Conservation (phyloP, 2,888 invertebrate genomes). For the Dione vanillae region DNA sequence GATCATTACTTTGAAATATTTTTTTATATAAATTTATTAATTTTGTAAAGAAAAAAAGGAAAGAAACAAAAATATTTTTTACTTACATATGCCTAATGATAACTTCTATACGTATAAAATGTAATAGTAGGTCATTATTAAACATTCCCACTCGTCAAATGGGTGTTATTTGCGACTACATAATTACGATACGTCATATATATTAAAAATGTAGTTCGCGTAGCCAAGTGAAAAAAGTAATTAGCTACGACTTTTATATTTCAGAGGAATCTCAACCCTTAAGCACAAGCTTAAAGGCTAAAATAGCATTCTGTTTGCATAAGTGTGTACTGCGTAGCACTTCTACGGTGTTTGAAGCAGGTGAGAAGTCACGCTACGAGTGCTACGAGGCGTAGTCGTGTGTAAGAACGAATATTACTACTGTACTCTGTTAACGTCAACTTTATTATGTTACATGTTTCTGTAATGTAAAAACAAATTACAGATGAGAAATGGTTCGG, state of each 20-base stretch:
- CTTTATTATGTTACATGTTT: slow-evolving; percentile 6
- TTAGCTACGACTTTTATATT: neutral
- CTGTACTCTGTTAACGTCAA: slow-evolving; percentile 19
- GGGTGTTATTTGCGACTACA: slow-evolving; percentile 34
- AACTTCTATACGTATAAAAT: neutral
- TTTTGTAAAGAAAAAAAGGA: no score
- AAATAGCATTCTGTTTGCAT: neutral
- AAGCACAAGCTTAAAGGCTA: neutral
- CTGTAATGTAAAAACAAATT: neutral
- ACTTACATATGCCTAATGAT: slow-evolving; percentile 20
- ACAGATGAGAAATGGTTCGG: neutral
- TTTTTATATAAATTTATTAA: no score
- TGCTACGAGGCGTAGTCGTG: slow-evolving; percentile 29
- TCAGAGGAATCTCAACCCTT: neutral
- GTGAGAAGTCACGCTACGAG: slow-evolving; percentile 37
- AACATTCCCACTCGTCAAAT: slow-evolving; percentile 26
- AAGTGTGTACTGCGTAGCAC: slow-evolving; percentile 28
- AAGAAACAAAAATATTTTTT: neutral
- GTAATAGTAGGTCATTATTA: slow-evolving; percentile 27
- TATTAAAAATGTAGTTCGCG: slow-evolving; percentile 26
- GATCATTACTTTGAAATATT: no score
- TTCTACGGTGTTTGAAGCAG: slow-evolving; percentile 30
- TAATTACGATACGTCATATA: slow-evolving; percentile 34
- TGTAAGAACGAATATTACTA: slow-evolving; percentile 14
- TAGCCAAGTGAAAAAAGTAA: slow-evolving; percentile 18